A percentile compares a stretch with the other conserved stretches of the same genome.
Conservation (phyloP, 1,140 invertebrate species). For the Schlechtendalia chinensis region DNA sequence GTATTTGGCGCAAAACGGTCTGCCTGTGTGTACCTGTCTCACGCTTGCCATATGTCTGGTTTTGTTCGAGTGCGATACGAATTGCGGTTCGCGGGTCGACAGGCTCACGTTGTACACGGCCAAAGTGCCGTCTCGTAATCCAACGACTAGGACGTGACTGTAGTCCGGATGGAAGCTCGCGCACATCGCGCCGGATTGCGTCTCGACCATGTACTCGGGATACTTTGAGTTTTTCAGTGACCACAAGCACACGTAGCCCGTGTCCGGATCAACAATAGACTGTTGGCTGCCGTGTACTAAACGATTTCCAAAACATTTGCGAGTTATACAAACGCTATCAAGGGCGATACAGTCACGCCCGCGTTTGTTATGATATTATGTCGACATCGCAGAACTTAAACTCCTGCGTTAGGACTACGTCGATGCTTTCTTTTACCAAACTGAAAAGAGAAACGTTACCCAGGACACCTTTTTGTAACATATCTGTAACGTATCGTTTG, state of each 20-base stretch:
- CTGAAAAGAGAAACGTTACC: too few species aligned
- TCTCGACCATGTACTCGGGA: constrained; percentile 79
- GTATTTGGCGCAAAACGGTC: too few species aligned
- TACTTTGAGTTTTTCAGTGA: constrained; percentile 90
- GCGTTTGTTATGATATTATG: too few species aligned
- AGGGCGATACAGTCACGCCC: too few species aligned
- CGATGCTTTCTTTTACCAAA: too few species aligned
- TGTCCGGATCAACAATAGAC: not conserved
- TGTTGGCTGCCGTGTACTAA: not conserved
- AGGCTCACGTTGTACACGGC: constrained; percentile 80
- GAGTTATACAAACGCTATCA: too few species aligned
- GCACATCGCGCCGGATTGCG: constrained; percentile 81
- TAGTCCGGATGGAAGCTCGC: constrained; percentile 79
- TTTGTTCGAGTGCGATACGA: constrained; percentile 69
- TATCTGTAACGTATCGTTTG: too few species aligned
- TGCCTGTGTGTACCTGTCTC: constrained; percentile 65
- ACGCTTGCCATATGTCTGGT: constrained; percentile 74
- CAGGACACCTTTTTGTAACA: too few species aligned
- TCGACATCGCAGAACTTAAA: too few species aligned
- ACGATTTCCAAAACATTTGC: too few species aligned
- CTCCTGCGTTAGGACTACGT: too few species aligned
- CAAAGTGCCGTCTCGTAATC: constrained; percentile 84
- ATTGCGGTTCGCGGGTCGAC: constrained; percentile 64
- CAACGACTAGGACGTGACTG: constrained; percentile 79
- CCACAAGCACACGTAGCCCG: constrained; percentile 81